These are phyloP conservation scores for Netelia virgata DNA, from an alignment of 2,888 invertebrate species.

Conservation along the genomic window DNA sequence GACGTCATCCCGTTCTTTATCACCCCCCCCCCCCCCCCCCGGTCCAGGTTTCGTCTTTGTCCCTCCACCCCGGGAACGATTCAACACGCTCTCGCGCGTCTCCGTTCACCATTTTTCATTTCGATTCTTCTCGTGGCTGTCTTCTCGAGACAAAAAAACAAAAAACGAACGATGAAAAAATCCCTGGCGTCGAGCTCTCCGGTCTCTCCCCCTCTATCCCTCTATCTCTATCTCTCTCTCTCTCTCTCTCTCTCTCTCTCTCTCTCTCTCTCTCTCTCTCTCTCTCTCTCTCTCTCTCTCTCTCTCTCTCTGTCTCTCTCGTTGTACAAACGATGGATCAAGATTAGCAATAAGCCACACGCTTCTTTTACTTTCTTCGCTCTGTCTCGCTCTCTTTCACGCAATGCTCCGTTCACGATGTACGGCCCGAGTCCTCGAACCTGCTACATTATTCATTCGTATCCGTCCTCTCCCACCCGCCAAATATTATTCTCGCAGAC, in stretches of 20 bases:
- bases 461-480: constrained; percentile 22
- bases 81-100: constrained; percentile 14
- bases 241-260: background rate
- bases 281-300: background rate
- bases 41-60: background rate
- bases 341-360: constrained; percentile 65
- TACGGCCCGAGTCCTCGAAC: constrained; percentile 16
- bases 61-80: background rate
- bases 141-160: background rate
- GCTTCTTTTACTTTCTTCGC: constrained; percentile 46
- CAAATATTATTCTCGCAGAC: constrained; percentile 30
- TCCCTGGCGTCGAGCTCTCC: background rate
- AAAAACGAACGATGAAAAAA: background rate
- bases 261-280: background rate
- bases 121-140: background rate
- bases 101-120: constrained; percentile 26
- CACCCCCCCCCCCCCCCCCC: background rate
- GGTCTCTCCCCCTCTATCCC: background rate
- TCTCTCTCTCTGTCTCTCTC: background rate
- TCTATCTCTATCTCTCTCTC: no score
- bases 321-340: constrained; percentile 62
- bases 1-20: constrained; percentile 43
- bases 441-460: constrained; percentile 62
- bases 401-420: background rate
- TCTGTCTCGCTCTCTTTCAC: constrained; percentile 3